phyloP scores from a whole-genome alignment of 2,888 invertebrate species.

The Leucophenga montana region DNA sequence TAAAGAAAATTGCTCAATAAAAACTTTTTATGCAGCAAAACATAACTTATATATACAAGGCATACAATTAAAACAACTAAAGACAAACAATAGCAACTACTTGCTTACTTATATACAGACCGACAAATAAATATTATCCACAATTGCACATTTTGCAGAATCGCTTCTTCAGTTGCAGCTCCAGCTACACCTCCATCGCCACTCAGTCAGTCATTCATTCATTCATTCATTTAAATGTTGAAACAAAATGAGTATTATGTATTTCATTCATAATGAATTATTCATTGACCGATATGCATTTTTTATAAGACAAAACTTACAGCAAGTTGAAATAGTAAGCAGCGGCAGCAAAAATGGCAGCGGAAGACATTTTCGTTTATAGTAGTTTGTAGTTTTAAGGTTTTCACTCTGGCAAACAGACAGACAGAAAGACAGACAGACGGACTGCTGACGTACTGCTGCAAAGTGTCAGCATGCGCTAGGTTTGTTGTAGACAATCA shows the following conservation, averaged over 20 bases:
- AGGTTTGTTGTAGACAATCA: slow-evolving; percentile 7
- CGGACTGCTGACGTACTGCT: not conserved
- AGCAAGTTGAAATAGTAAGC: not conserved
- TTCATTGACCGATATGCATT: slow-evolving; percentile 61
- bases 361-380: slow-evolving; percentile 22
- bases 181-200: not conserved
- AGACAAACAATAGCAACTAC: not conserved
- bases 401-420: not conserved
- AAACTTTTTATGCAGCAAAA: not conserved
- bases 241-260: slow-evolving; percentile 54
- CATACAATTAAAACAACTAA: slow-evolving; percentile 1
- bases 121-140: slow-evolving; percentile 1
- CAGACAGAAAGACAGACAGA: not conserved
- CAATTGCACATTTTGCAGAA: not conserved
- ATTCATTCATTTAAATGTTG: slow-evolving; percentile 22
- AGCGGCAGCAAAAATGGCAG: slow-evolving; percentile 17
- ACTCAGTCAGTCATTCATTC: slow-evolving; percentile 7
- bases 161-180: not conserved
- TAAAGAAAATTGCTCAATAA: too few relatives aligned
- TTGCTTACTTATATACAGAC: too few relatives aligned
- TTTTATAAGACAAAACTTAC: slow-evolving; percentile 54
- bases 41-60: not conserved
- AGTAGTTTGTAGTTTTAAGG: slow-evolving; percentile 3
- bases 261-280: slow-evolving; percentile 66
- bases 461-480: not conserved